A percentile compares a stretch with the other conserved stretches of the same genome.
phyloP scores from a whole-genome alignment of 2,113 vertebrate genomes.

The Corythoichthys haematopterus region DNA sequence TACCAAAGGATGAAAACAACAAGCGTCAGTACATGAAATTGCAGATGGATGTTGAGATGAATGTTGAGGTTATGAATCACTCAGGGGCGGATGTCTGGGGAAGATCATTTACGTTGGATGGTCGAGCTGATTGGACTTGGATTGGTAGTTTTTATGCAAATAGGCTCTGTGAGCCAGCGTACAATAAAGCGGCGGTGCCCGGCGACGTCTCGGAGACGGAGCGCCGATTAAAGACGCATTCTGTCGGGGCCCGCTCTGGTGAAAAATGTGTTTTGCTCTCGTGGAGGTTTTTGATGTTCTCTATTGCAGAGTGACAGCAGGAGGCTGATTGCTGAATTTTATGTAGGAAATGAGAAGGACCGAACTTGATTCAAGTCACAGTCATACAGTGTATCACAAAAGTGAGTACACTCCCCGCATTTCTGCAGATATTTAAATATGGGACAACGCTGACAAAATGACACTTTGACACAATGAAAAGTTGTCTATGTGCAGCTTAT shows the following conservation, averaged over 20 bases:
- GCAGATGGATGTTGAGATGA: not conserved
- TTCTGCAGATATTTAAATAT: too few species aligned
- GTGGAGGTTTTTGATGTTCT: not conserved
- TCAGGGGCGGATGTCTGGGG: not conserved
- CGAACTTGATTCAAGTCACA: not conserved
- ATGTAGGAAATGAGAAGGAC: not conserved
- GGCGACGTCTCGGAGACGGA: too few species aligned
- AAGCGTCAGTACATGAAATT: not conserved
- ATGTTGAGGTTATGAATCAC: slow-evolving; percentile 5
- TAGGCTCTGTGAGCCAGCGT: not conserved
- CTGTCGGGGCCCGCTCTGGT: not conserved
- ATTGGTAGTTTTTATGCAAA: not conserved
- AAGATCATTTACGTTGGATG: slow-evolving; percentile 16
- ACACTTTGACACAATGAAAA: too few species aligned
- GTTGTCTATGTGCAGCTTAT: too few species aligned
- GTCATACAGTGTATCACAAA: too few species aligned
- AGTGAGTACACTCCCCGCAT: too few species aligned
- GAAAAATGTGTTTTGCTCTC: not conserved
- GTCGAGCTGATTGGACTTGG: slow-evolving; percentile 12
- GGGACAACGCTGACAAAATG: too few species aligned
- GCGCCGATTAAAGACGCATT: not conserved
- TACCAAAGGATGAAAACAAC: not conserved
- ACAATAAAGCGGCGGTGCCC: not conserved
- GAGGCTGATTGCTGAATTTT: not conserved
- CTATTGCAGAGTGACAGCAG: not conserved